Evolutionary conservation across 2,797 vertebrate species (phyloP), one percentile per base, ranked within the genome.

Genomic region (Dicrostonyx torquatus): DNA sequence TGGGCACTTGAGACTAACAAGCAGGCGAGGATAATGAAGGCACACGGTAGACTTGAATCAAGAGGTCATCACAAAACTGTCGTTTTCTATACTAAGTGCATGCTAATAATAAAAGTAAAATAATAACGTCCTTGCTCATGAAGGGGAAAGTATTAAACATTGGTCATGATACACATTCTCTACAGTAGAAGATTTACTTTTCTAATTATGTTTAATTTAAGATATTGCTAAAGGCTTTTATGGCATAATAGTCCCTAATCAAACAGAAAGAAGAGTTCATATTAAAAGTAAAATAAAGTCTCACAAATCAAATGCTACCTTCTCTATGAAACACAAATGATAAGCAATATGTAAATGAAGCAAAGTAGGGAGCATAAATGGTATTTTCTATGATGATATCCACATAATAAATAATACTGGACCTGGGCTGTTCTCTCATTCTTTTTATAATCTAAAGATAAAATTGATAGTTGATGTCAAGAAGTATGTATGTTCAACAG

Each of bases 161-260:
- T 90, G 43, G 43, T 90, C 83, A 58, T 6, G 66, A 73, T 55
- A 22, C 29, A 37, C 77, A 86, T 80, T 87, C 22, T 76, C 86
- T 76, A 90, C 4, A 62, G 22, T 64, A 84, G 68, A 48, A 84
- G 50, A 87, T 90, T 95, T 95, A 90, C 34, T 43, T 91, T 94
- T 93, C 60, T 89, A 89, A 85, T 86, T 82, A 85, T 94, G 55
- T 89, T 93, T 92, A 58, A 73, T 79, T 96, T 93, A 94, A 87
- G 62, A 62, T 77, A 89, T 89, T 66, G 43, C 22, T 66, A 78
- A 89, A 88, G 64, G 87, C 34, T 77, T 89, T 89, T 45, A 50
- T 50, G 76, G 64, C 24, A 22, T 91, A 29, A 72, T 77, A 77
- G 40, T 48, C 22, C 58, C 77, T 48, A 77, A 64, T 37, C 72